Percentiles rank a stretch among this genome's conserved stretches.
Conservation (phyloP, 2,888 invertebrate species). For the Mythimna loreyi region DNA sequence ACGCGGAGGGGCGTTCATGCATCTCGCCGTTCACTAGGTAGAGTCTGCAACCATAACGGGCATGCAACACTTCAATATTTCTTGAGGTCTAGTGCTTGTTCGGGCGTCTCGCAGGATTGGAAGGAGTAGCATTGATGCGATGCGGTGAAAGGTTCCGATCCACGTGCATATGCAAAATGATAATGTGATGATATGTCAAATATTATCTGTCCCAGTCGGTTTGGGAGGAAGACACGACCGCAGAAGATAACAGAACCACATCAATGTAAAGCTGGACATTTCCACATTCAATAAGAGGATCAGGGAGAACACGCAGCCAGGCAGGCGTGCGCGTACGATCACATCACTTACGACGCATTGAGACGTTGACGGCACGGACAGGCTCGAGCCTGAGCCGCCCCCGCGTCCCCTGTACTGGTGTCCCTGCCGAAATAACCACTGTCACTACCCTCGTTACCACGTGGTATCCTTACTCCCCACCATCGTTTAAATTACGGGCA, state of each 20-base stretch:
- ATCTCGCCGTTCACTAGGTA: constrained; percentile 73
- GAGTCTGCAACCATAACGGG: constrained; percentile 67
- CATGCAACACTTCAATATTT: constrained; percentile 81
- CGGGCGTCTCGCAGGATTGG: constrained; percentile 71
- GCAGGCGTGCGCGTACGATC: constrained; percentile 74
- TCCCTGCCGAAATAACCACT: constrained; percentile 89
- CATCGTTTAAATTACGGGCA: constrained; percentile 49
- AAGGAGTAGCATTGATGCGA: constrained; percentile 78
- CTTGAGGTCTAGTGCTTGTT: constrained; percentile 72
- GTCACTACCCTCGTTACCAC: constrained; percentile 76
- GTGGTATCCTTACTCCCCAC: constrained; percentile 45
- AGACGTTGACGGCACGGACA: constrained; percentile 95
- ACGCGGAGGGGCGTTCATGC: constrained; percentile 79
- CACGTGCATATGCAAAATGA: constrained; percentile 84
- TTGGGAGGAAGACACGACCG: constrained; percentile 82
- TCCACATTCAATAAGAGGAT: constrained; percentile 82
- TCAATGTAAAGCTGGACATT: constrained; percentile 83
- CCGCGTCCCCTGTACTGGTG: constrained; percentile 92
- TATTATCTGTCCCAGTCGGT: constrained; percentile 83
- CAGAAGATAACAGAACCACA: constrained; percentile 84
- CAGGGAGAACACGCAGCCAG: constrained; percentile 78
- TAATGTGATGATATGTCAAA: constrained; percentile 79
- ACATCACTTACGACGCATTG: constrained; percentile 92
- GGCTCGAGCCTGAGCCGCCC: constrained; percentile 95
- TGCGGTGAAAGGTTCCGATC: constrained; percentile 80